Base-by-base conservation (phyloP, 1,140 invertebrate species). In the Trichogramma pretiosum region DNA sequence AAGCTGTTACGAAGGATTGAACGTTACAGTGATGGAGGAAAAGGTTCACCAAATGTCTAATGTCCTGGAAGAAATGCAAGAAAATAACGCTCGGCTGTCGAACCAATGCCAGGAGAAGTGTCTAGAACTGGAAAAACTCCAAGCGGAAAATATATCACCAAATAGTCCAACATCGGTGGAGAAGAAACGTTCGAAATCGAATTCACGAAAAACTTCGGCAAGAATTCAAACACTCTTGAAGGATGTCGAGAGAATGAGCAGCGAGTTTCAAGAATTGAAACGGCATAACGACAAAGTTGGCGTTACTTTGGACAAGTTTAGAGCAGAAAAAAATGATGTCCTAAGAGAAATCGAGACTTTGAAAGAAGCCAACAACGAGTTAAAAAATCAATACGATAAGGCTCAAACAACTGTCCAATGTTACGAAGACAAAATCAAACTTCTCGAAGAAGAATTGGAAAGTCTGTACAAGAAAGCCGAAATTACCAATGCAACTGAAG, bases 21-120 rank as follows among this genome's bases (percentile, higher is more conserved):
- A 59, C 33, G 51, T 59, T 13, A 53, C 61, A 0, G 35, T 56
- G 1, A 55, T 60, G 11, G 59, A 64, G 30, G 57, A 61, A 9
- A 56, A 60, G 23, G 42, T 63, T 35, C 38, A 53, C 11, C 24
- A 46, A 9, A 33, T 60, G 7, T 39, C 54, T 1, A 54, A 39
- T 21, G 56, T 62, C 24, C 24, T 61, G 11, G 56, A 61, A n/a
- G 44, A 23, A n/a, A 14, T 63, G 2, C 57, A 50, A 40, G 50
- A 58, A 22, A 47, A 56, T 28, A 50, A 58, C 24, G 50, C 49
- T 1, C 38, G 48, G 24, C 11, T 61, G 5, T 53, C 54, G 1
- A 44, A 44, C 33, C 49, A 50, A 0, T 57, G 56, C 14, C 44
- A 56, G 17, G 46, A 58, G 18, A 60, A 65, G 23, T 60, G 48